Base-by-base conservation (phyloP, 1,140 invertebrate genomes). In the Bilobella aurantiaca region DNA sequence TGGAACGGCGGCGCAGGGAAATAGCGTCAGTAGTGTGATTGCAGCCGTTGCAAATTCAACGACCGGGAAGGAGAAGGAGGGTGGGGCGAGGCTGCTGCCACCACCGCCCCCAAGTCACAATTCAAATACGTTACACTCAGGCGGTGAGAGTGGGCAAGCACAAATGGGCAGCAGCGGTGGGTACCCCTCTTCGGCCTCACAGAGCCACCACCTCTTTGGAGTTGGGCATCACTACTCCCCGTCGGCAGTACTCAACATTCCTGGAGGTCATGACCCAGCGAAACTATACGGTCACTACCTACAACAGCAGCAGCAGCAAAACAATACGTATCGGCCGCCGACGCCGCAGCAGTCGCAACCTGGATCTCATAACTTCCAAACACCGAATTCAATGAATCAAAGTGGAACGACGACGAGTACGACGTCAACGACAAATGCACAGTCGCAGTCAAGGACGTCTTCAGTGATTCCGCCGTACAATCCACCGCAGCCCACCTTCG, bases 381-480 rank as follows among this genome's bases (percentile, higher is more conserved):
- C 21, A 46, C 28, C 49, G 1, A 53, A 16, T 12, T 23, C 12
- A 5, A 16, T 29, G 3, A 21, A 8, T 29, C 59, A 8, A 37
- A 30, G 37, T 14, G 34, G 34, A 18, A 42, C 34, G 23, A 58
- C 67, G 47, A 34, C 49, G 34, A 62, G 2, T 62, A 28, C 57
- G 29, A 53, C 61, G 34, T 3, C 58, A 12, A 21, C 49, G n/a
- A 34, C 23, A 31, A 49, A 64, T 14, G 32, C 46, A 28, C 8
- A 29, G 18, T 62, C 49, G 37, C 66, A 34, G n/a, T 28, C 57
- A 62, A 65, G 60, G 56, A 63, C 66, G 28, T 57, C 42, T 18
- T 67, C 69, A n/a, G 66, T 67, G 1, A 71, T 71, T 31, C 66
- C 69, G 30, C 64, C 69, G 21, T 71, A 71, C 53, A 68, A 72